These are phyloP conservation scores for Choreutis nemorana DNA, from an alignment of 2,888 invertebrate genomes.

Conservation along the genomic window DNA sequence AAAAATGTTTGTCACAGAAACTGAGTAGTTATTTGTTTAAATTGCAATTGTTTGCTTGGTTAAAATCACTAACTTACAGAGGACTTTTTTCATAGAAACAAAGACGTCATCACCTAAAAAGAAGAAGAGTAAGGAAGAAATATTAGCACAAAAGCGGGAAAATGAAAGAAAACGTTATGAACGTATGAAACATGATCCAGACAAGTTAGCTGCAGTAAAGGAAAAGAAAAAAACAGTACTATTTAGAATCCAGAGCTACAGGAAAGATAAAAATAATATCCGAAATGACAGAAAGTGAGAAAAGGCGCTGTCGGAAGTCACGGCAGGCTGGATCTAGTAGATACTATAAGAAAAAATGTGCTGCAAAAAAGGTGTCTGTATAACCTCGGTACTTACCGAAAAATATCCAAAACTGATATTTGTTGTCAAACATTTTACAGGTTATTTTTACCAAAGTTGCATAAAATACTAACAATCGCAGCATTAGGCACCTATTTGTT, in stretches of 20 bases:
- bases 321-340: slow-evolving; percentile 2
- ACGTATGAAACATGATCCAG: slow-evolving; percentile 2
- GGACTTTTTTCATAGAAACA: neutral
- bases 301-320: slow-evolving; percentile 4
- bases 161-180: slow-evolving; percentile 4
- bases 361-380: no score
- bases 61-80: slow-evolving; percentile 1
- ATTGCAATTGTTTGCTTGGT: no score
- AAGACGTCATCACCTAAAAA: neutral
- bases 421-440: no score
- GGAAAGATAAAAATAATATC: slow-evolving; percentile 6
- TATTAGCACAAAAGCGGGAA: slow-evolving; percentile 3
- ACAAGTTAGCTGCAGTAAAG: slow-evolving; percentile 1
- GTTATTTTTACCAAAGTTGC: no score
- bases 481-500: no score
- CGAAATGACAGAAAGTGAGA: slow-evolving; percentile 7
- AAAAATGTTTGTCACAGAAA: no score
- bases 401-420: no score
- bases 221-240: slow-evolving; percentile 1
- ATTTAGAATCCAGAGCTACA: slow-evolving; percentile 4
- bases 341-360: slow-evolving; percentile 3
- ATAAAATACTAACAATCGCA: no score
- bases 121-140: slow-evolving; percentile 3
- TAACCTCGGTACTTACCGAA: no score
- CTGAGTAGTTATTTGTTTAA: no score